Evolutionary conservation across 2,113 vertebrate genomes (phyloP).

Genomic region (Halichoerus grypus): DNA sequence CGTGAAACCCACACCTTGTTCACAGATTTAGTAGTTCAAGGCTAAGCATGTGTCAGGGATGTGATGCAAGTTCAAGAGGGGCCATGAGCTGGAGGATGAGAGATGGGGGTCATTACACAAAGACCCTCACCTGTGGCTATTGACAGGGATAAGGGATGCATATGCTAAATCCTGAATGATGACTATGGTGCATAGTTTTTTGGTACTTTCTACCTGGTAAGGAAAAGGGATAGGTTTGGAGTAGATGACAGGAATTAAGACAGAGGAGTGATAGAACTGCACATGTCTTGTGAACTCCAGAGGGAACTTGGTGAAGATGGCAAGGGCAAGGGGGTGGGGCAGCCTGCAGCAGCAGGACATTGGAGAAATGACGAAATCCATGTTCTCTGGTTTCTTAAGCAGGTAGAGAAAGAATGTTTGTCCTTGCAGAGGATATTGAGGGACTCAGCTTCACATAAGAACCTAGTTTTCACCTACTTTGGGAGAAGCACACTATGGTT

Average conservation of each 20-base stretch:
- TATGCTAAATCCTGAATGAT: not conserved
- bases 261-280: not conserved
- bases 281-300: not conserved
- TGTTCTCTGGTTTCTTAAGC: not conserved
- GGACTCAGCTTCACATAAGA: not conserved
- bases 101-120: not conserved
- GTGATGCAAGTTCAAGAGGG: not conserved
- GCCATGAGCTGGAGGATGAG: not conserved
- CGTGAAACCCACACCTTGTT: not conserved
- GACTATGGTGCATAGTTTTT: not conserved
- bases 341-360: not conserved
- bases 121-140: not conserved
- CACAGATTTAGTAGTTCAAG: not conserved
- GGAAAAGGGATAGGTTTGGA: not conserved
- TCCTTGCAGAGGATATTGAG: not conserved
- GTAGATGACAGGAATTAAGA: not conserved
- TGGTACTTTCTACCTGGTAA: not conserved
- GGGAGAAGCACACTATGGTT: not conserved
- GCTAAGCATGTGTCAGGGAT: not conserved
- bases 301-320: not conserved
- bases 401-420: not conserved
- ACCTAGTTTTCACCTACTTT: constrained; percentile 19
- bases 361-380: not conserved
- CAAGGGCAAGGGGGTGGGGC: not conserved
- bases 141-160: not conserved